A percentile compares a stretch with the other conserved stretches of the same genome.
Evolutionary conservation across 1,140 invertebrate species (phyloP).

Genomic region (Brachionus angularis): DNA sequence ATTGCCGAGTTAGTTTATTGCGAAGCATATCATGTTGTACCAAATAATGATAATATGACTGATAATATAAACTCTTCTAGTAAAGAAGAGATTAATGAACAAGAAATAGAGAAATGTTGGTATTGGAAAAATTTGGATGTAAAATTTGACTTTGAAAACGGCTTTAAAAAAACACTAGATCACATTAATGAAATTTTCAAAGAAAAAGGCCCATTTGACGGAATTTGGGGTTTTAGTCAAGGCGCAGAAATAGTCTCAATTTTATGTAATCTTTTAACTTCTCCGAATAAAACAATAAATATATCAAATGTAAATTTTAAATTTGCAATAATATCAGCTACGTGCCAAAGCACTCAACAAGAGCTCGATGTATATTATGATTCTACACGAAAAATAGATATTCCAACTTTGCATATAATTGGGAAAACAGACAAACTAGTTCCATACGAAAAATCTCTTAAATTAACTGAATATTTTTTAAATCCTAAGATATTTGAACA

Average conservation of each 20-base stretch:
- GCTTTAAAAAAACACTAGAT: slow-evolving; percentile 10
- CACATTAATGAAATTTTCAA: background rate
- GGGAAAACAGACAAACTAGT: slow-evolving; percentile 34
- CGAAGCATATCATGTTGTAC: slow-evolving; percentile 29
- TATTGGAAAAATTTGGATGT: slow-evolving; percentile 3
- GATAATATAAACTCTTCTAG: background rate
- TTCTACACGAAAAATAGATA: background rate
- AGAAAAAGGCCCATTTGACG: slow-evolving; percentile 38
- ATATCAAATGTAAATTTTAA: slow-evolving; percentile 17
- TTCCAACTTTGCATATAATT: slow-evolving; percentile 37
- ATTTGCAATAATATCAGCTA: slow-evolving; percentile 36
- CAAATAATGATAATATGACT: too few species aligned
- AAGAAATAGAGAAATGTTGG: slow-evolving; percentile 11
- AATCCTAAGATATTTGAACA: slow-evolving; percentile 2
- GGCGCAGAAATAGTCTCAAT: slow-evolving; percentile 35
- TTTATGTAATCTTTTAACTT: background rate
- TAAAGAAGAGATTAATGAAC: background rate
- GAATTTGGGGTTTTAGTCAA: slow-evolving; percentile 43
- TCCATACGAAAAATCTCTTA: background rate
- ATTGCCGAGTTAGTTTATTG: slow-evolving; percentile 36
- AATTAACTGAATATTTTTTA: slow-evolving; percentile 13
- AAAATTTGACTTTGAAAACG: background rate
- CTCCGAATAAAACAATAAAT: background rate
- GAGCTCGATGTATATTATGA: background rate
- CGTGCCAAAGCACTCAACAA: slow-evolving; percentile 27